These are phyloP conservation scores for Dromiciops gliroides DNA, from an alignment of 2,113 vertebrate species.

Conservation along the genomic window DNA sequence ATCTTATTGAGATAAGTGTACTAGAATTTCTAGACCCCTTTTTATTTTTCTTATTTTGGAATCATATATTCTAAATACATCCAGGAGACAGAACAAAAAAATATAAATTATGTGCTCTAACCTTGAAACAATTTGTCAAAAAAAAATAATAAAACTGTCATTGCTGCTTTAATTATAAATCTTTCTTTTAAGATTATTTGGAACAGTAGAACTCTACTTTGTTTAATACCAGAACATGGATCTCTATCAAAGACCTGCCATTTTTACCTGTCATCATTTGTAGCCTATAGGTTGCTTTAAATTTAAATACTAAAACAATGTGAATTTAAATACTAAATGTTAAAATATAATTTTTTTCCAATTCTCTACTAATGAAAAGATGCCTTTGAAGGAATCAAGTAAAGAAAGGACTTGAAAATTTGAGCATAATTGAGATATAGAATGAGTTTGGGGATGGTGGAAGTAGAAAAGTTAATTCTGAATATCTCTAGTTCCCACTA, in stretches of 20 bases:
- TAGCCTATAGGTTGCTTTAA: neutral
- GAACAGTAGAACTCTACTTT: neutral
- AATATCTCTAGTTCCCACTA: slow-evolving; percentile 3
- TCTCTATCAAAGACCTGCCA: neutral
- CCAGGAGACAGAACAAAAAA: neutral
- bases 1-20: neutral
- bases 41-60: neutral
- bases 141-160: neutral
- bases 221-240: neutral
- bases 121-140: neutral
- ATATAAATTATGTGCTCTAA: neutral
- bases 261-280: neutral
- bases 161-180: neutral
- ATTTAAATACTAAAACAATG: slow-evolving; percentile 1
- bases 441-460: slow-evolving; percentile 31
- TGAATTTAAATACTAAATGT: too few relatives aligned
- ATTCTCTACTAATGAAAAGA: neutral
- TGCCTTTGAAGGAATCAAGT: slow-evolving; percentile 24
- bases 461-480: neutral
- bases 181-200: neutral
- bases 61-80: neutral
- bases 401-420: neutral
- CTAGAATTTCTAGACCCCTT: neutral
- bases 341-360: neutral
- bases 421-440: slow-evolving; percentile 14